A percentile compares a stretch with the other conserved stretches of the same genome.
These are phyloP conservation scores for Arctia plantaginis DNA, from an alignment of 2,888 invertebrate genomes.

Conservation along the genomic window DNA sequence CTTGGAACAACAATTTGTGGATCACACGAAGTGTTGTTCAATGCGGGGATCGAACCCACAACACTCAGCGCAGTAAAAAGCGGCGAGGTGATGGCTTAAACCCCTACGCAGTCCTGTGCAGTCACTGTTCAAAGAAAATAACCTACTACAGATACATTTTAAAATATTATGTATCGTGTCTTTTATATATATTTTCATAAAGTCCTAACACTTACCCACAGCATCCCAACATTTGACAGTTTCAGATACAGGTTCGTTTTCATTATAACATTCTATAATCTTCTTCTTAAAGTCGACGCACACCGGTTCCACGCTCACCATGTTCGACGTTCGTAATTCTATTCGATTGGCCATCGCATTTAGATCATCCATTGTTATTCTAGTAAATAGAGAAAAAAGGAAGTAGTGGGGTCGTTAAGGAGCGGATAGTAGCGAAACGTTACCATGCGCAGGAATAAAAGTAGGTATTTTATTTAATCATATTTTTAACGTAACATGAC, in stretches of 20 bases:
- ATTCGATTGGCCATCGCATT: conserved; percentile 68
- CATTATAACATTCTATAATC: conserved; percentile 73
- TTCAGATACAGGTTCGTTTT: conserved; percentile 48
- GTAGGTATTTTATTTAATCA: too few species aligned
- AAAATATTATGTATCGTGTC: too few species aligned
- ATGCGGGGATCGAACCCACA: too few species aligned
- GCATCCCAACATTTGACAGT: conserved; percentile 70
- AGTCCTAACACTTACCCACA: conserved; percentile 60
- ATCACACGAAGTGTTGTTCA: too few species aligned
- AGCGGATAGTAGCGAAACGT: too few species aligned
- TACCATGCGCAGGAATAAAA: too few species aligned
- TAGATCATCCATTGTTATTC: conserved; percentile 72
- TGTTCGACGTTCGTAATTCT: conserved; percentile 72
- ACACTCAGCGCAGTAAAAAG: too few species aligned
- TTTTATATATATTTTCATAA: not conserved
- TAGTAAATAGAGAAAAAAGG: conserved; percentile 35
- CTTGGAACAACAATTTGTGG: too few species aligned
- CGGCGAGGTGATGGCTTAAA: too few species aligned
- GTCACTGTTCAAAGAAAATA: too few species aligned
- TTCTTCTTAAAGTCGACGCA: conserved; percentile 67
- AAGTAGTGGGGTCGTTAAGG: not conserved
- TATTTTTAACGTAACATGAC: too few species aligned
- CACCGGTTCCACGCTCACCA: conserved; percentile 71
- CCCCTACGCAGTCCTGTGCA: too few species aligned
- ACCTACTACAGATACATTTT: not conserved